Conservation (phyloP, 1,140 invertebrate genomes). For the Cydia strobilella region DNA sequence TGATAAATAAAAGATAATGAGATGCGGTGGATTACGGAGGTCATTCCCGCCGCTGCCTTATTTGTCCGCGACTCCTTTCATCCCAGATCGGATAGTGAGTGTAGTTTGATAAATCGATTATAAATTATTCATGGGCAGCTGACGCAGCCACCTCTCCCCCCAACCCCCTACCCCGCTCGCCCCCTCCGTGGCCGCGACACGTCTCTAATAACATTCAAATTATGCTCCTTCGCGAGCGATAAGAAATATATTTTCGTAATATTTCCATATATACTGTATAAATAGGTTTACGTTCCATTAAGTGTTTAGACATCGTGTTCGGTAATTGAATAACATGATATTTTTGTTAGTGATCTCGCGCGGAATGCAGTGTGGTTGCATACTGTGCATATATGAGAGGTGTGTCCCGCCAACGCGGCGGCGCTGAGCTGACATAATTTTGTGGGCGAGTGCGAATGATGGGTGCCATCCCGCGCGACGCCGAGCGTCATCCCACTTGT, state of each 20-base stretch:
- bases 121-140: conserved; percentile 35
- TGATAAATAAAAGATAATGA: background rate
- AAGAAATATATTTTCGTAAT: conserved; percentile 12
- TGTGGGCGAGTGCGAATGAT: conserved; percentile 4
- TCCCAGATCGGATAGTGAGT: conserved; percentile 18
- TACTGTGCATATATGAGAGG: background rate
- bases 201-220: conserved; percentile 31
- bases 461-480: background rate
- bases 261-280: background rate
- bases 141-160: background rate
- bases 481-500: background rate
- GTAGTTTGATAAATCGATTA: conserved; percentile 34
- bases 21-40: background rate
- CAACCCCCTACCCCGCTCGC: background rate
- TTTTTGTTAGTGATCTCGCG: background rate
- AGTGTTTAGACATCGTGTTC: background rate
- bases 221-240: conserved; percentile 18
- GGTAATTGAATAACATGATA: background rate
- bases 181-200: background rate
- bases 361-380: background rate
- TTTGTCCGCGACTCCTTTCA: conserved; percentile 4
- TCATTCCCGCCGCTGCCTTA: background rate
- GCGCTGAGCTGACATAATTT: conserved; percentile 10
- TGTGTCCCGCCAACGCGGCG: background rate
- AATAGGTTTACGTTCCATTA: conserved; percentile 5